Conservation (phyloP, 2,888 invertebrate genomes). For the Lordiphosa fenestrarum region DNA sequence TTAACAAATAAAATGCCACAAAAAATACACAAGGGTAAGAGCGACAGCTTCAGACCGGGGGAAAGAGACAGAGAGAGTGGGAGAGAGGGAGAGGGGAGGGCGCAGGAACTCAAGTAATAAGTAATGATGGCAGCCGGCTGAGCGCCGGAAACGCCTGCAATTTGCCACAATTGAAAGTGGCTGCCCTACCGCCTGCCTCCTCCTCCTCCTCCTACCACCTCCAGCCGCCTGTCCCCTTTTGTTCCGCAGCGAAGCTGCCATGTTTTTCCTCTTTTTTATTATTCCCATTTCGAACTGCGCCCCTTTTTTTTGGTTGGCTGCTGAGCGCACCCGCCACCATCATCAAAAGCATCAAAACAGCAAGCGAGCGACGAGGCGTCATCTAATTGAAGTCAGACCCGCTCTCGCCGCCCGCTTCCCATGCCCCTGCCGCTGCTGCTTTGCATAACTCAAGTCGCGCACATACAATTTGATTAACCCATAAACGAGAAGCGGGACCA, state of each 20-base stretch:
- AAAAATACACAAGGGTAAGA: conserved; percentile 20
- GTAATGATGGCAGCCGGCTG: conserved; percentile 71
- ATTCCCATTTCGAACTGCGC: conserved; percentile 47
- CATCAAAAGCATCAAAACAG: conserved; percentile 20
- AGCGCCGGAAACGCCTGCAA: conserved; percentile 73
- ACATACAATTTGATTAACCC: conserved; percentile 65
- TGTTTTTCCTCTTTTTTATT: conserved; percentile 42
- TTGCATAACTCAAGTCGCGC: conserved; percentile 54
- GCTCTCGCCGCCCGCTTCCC: neutral
- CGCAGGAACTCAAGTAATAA: conserved; percentile 34
- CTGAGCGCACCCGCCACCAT: conserved; percentile 50
- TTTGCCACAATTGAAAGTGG: conserved; percentile 76
- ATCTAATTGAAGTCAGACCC: conserved; percentile 61
- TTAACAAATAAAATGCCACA: conserved; percentile 66
- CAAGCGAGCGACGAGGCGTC: conserved; percentile 21
- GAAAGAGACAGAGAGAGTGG: conserved; percentile 3
- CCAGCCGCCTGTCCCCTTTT: conserved; percentile 4
- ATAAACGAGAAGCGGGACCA: conserved; percentile 47
- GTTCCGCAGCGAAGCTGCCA: conserved; percentile 46
- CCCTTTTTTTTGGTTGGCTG: conserved; percentile 69
- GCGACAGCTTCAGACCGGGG: neutral
- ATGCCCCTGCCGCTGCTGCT: conserved; percentile 33
- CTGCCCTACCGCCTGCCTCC: conserved; percentile 38
- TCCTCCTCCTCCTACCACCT: conserved; percentile 4
- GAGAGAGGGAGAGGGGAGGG: neutral